Evolutionary conservation across 2,113 vertebrate genomes (phyloP), one percentile per base, ranked within the genome.

Genomic region (Coptodon bakossiorum): DNA sequence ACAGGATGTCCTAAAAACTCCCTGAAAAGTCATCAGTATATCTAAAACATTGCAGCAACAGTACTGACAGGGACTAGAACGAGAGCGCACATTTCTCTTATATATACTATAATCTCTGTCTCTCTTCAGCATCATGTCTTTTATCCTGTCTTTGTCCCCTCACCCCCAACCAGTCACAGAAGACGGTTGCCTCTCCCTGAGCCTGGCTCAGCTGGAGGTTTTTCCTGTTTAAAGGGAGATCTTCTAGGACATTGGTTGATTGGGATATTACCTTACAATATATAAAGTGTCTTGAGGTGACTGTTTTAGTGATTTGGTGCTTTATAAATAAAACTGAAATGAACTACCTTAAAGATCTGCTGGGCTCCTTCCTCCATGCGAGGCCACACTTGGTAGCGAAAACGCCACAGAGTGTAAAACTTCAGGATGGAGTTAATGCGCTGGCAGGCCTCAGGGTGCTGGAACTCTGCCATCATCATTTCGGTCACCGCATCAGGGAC

Each of bases 381-480:
- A 24, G 98, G 98, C 99, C 99, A 99, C 88, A 99, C 99, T 94
- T 99, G 98, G 73, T 99, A 99, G n/a, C 99, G 97, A 95, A 99
- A 99, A 45, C 99, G 97, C 99, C 99, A 99, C 85, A 99, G 97
- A 0, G 98, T 99, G 94, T 99, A 98, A 88, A 99, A 99, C 93
- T 99, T 99, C 45, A 99, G 96, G 87, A 99, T 96, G 1, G 98
- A 99, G 59, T 99, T 99, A 87, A 99, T 97, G 76, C 99, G 97
- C 93, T 99, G 99, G 87, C 97, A 98, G 0, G 98, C 97, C 91
- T 99, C 99, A 9, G 97, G 97, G 86, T 99, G 99, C 91, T 99
- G 98, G 93, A 99, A 99, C 96, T 99, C 99, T 0, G 98, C 98
- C 97, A 98, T 98, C 96, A 99, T 96, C 99, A 99, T 99, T 89